Conservation (phyloP, 2,113 vertebrate species). For the Suricata suricatta region DNA sequence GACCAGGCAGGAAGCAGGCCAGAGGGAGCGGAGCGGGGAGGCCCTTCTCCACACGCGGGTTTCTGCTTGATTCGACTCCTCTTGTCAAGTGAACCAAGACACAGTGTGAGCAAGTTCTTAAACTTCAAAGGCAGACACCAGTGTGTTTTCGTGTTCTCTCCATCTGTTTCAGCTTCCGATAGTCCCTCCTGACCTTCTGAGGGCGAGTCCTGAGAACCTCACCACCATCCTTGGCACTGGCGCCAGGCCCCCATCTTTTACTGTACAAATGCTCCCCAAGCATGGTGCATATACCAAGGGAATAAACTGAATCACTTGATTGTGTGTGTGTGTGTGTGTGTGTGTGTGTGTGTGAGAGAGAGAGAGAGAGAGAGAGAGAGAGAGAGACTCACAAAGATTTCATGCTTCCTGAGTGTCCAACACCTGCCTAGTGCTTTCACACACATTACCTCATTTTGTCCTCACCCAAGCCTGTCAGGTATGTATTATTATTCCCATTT, state of each 20-base stretch:
- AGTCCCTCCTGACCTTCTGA: not conserved
- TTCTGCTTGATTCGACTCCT: not conserved
- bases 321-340: not conserved
- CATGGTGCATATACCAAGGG: fast-evolving
- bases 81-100: not conserved
- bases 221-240: not conserved
- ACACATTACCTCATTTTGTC: not conserved
- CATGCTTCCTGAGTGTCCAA: not conserved
- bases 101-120: not conserved
- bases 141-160: not conserved
- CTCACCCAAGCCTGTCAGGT: not conserved
- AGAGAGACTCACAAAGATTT: not conserved
- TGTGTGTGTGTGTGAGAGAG: not conserved
- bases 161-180: not conserved
- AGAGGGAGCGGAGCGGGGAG: too few species aligned
- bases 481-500: not conserved
- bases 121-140: too few species aligned
- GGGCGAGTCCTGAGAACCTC: too few species aligned
- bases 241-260: not conserved
- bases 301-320: too few species aligned
- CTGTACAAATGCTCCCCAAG: not conserved
- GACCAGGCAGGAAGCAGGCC: not conserved
- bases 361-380: not conserved
- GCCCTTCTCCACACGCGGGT: not conserved
- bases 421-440: too few species aligned